A percentile compares a stretch with the other conserved stretches of the same genome.
These are phyloP conservation scores for Platycheirus albimanus DNA, from an alignment of 2,888 invertebrate species.

Conservation along the genomic window DNA sequence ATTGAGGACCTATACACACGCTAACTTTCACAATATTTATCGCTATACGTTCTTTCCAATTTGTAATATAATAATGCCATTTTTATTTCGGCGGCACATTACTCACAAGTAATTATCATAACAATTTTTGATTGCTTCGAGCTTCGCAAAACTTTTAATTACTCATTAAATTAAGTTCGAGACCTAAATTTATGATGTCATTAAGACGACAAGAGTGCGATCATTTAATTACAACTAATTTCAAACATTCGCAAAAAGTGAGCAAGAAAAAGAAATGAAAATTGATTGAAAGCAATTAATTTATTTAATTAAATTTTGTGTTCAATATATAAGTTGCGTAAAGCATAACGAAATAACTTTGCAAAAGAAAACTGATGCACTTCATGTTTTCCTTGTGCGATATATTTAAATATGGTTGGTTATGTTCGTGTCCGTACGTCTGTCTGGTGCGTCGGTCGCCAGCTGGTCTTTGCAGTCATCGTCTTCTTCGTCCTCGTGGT, in stretches of 20 bases:
- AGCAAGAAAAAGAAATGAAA: constrained; percentile 13
- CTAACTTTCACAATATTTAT: neutral
- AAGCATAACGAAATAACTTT: constrained; percentile 2
- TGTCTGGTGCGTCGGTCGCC: neutral
- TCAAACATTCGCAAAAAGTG: constrained; percentile 6
- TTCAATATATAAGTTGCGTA: constrained; percentile 33
- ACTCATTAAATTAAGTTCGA: neutral
- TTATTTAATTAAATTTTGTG: constrained; percentile 51
- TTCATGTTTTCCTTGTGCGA: constrained; percentile 13
- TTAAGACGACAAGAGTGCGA: constrained; percentile 26
- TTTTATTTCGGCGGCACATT: constrained; percentile 6
- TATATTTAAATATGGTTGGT: constrained; percentile 1
- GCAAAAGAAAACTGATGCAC: constrained; percentile 14
- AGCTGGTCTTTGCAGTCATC: no score
- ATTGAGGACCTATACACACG: neutral
- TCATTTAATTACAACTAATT: constrained; percentile 52
- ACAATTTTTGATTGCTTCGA: neutral
- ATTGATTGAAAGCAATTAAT: constrained; percentile 66
- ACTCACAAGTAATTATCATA: neutral
- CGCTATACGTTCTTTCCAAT: no score
- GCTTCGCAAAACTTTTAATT: constrained; percentile 25
- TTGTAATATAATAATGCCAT: neutral
- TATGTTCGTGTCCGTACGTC: neutral
- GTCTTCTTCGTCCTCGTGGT: no score
- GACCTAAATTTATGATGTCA: constrained; percentile 47